Evolutionary conservation across 2,888 invertebrate genomes (phyloP), one percentile per base, ranked within the genome.

Genomic region (Andrena bucephala): DNA sequence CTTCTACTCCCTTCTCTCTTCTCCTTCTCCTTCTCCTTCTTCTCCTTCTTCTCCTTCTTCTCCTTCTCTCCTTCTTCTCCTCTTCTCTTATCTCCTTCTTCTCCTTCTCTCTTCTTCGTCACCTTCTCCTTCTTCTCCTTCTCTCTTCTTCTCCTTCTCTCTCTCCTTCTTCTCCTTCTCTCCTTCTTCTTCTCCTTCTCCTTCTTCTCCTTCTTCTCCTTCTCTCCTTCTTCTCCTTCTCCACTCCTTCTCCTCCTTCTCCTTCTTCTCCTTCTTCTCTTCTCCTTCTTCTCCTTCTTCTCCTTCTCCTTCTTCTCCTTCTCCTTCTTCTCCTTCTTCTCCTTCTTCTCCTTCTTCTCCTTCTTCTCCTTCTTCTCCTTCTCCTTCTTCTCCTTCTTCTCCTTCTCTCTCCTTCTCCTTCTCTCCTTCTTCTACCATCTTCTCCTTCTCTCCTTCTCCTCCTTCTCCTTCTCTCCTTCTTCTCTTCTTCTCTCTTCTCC

Each of bases 391-490:
- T 65, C 59, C 83, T 81, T 74, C 66, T 52, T 6, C 57, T 6
- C 20, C 20, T 52, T 10, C 59, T 6, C n/a, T 10, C 60, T 2
- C 31, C 63, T 10, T 36, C 36, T 20, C 0, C 20, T 20, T 20
- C 20, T 20, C n/a, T n/a, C n/a, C n/a, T n/a, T n/a, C n/a, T n/a
- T n/a, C n/a, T n/a, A n/a, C n/a, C n/a, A n/a, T n/a, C n/a, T n/a
- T n/a, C n/a, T n/a, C n/a, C n/a, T n/a, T n/a, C n/a, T 20, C 20
- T 65, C 59, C 83, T 81, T 74, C 66, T 52, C 4, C 57, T 6
- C 20, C 20, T 52, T 10, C 59, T 6, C 6, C 60, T 2, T 42
- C 63, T 10, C n/a, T n/a, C n/a, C n/a, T n/a, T n/a, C n/a, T n/a
- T n/a, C n/a, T 36, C 36, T 20, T 20, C 20, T 20, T 20, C 20